Conservation (phyloP, 2,888 invertebrate species). For the Drosophila recens region DNA sequence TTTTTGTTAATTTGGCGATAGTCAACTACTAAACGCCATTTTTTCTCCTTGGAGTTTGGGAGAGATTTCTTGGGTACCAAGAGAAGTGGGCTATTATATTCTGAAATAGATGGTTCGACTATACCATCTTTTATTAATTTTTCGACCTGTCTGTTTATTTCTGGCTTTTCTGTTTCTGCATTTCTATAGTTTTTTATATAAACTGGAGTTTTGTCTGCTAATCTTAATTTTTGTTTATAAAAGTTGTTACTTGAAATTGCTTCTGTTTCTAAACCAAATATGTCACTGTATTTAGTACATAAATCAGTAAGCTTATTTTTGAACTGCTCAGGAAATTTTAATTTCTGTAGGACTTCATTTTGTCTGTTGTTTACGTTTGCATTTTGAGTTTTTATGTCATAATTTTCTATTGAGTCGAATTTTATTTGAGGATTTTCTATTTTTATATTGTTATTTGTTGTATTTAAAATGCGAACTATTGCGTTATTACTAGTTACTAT, state of each 20-base stretch:
- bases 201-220: no score
- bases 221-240: not conserved
- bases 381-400: not conserved
- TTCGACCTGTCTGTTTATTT: no score
- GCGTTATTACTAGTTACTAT: not conserved
- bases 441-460: not conserved
- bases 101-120: no score
- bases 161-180: no score
- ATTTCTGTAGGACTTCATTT: not conserved
- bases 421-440: not conserved
- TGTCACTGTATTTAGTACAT: slow-evolving; percentile 1
- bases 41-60: no score
- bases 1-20: no score
- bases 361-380: not conserved
- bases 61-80: no score
- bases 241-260: slow-evolving; percentile 1
- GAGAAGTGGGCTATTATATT: no score
- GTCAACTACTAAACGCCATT: no score
- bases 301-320: not conserved
- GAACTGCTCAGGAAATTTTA: not conserved
- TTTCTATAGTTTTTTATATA: no score
- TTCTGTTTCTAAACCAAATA: not conserved
- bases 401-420: not conserved
- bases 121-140: no score
- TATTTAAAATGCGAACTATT: slow-evolving; percentile 2